phyloP scores from a whole-genome alignment of 2,797 vertebrate species.

The Sebastolobus altivelis region DNA sequence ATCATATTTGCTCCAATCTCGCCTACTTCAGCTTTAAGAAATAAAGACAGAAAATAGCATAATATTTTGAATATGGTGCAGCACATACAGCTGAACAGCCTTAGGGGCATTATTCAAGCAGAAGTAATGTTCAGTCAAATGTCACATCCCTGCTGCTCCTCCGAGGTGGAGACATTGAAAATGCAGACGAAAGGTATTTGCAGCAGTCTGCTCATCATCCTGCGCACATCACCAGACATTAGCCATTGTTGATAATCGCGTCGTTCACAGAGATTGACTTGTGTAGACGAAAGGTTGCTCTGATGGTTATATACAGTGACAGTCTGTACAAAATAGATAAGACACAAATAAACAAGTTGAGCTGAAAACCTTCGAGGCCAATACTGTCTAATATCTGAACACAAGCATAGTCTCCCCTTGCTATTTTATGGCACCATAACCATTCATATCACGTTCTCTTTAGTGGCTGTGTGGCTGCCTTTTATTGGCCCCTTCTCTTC shows the following conservation, averaged over 20 bases:
- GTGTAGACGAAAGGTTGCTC: background rate
- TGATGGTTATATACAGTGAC: slow-evolving; percentile 3
- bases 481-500: slow-evolving; percentile 65
- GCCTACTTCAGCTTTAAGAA: background rate
- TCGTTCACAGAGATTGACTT: slow-evolving; percentile 5
- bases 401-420: slow-evolving; percentile 10
- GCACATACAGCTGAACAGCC: background rate
- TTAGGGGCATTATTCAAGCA: background rate
- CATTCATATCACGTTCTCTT: slow-evolving; percentile 64
- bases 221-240: slow-evolving; percentile 19
- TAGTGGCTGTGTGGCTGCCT: slow-evolving; percentile 44
- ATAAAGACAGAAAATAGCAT: slow-evolving; percentile 3
- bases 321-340: background rate
- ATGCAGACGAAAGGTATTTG: slow-evolving; percentile 27
- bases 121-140: background rate
- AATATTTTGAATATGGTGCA: no score
- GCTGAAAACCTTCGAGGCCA: slow-evolving; percentile 27
- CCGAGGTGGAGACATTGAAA: background rate
- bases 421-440: slow-evolving; percentile 38
- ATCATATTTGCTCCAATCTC: no score
- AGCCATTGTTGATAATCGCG: background rate
- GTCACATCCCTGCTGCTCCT: slow-evolving; percentile 1
- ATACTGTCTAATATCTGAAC: slow-evolving; percentile 31
- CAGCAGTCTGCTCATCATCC: slow-evolving; percentile 20
- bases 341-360: slow-evolving; percentile 21